These are phyloP conservation scores for Celastrina argiolus DNA, from an alignment of 2,888 invertebrate species.

Conservation along the genomic window DNA sequence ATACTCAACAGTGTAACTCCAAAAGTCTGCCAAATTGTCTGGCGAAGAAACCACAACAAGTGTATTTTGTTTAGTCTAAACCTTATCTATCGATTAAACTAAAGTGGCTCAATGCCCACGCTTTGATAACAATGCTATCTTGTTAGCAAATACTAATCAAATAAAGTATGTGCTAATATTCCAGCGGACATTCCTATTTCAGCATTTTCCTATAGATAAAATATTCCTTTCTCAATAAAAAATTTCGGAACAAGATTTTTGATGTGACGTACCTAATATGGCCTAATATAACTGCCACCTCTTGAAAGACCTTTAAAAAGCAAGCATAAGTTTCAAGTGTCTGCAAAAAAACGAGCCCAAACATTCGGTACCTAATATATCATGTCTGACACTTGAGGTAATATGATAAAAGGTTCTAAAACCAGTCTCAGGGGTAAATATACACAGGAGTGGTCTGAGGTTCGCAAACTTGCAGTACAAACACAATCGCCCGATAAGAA, in stretches of 20 bases:
- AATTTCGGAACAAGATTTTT: no score
- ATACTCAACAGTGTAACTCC: not conserved
- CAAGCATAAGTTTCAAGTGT: not conserved
- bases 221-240: no score
- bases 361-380: not conserved
- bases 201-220: no score
- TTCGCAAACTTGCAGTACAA: conserved; percentile 26
- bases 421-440: conserved; percentile 14
- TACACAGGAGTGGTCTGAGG: conserved; percentile 30
- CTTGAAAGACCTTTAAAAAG: no score
- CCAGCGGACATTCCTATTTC: no score
- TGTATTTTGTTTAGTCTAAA: conserved; percentile 12
- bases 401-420: not conserved
- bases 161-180: not conserved
- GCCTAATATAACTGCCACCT: no score
- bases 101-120: conserved; percentile 15
- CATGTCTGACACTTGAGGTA: conserved; percentile 4
- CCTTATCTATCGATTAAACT: conserved; percentile 13
- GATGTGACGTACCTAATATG: no score
- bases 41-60: not conserved
- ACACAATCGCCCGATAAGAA: conserved; percentile 30
- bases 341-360: not conserved
- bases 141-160: not conserved
- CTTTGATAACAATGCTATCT: not conserved
- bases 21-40: conserved; percentile 4